A percentile compares a stretch with the other conserved stretches of the same genome.
phyloP scores from a whole-genome alignment of 2,113 vertebrate genomes.

The Channa argus region DNA sequence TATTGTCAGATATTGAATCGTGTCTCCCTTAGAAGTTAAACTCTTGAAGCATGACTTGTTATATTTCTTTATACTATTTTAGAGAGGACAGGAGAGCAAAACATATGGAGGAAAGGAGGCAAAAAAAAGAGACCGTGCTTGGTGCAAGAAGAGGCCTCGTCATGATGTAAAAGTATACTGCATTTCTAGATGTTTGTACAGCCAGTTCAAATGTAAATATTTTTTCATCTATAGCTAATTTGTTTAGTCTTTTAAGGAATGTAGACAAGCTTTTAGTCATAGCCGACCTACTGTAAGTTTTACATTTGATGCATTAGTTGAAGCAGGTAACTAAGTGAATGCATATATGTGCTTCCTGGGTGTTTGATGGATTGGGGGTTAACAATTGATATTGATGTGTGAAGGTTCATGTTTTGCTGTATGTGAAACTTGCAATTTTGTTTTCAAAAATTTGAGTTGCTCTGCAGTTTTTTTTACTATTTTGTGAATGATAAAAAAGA shows the following conservation, averaged over 20 bases:
- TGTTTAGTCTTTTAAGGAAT: not conserved
- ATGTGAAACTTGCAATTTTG: constrained; percentile 9
- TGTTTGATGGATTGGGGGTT: not conserved
- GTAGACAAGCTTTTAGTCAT: not conserved
- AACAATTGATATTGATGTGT: not conserved
- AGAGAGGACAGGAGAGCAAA: constrained; percentile 88
- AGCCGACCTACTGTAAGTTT: not conserved
- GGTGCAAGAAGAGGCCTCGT: constrained; percentile 85
- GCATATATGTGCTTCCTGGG: not conserved
- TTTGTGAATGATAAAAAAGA: not conserved
- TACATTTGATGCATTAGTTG: not conserved
- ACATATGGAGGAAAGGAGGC: constrained; percentile 82
- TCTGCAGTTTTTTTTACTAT: not conserved
- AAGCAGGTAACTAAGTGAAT: not conserved
- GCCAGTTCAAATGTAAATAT: constrained; percentile 50
- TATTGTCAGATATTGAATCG: not conserved
- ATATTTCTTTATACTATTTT: constrained; percentile 1
- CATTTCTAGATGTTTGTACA: constrained; percentile 22
- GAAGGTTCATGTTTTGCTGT: not conserved
- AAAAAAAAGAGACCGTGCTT: constrained; percentile 87
- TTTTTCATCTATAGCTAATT: not conserved
- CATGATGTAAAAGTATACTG: constrained; percentile 54
- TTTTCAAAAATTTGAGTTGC: not conserved
- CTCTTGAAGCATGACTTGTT: not conserved
- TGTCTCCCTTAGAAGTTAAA: not conserved